Base-by-base conservation (phyloP, 2,888 invertebrate species). In the Periphyllus acericola region DNA sequence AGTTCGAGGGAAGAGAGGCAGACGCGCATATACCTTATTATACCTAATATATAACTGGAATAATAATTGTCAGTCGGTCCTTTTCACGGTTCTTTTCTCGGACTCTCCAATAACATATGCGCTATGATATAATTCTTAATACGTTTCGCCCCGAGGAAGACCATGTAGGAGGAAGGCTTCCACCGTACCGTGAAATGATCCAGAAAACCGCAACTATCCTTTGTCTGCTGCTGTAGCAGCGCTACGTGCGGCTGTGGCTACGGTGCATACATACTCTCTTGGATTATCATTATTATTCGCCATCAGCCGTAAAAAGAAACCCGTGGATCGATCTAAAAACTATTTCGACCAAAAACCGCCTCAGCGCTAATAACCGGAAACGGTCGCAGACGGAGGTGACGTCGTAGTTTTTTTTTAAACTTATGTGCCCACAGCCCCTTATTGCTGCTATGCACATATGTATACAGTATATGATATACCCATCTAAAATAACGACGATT, bases 101-200 rank as follows among this genome's bases (percentile, higher is more conserved):
- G 46, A 14, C 3, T 46, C 46, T 46, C 14, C 14, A 46, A 46
- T 14, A 46, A 46, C 14, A 1, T 25, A 60, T 32, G 29, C 32
- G 14, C 32, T 29, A 75, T 60, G 36, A 25, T 75, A 75, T 40
- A 78, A 74, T 83, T 83, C 14, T 34, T 34, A 60, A 74, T 55
- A 29, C 29, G 74, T 55, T 36, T 72, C 19, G 21, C 32, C 83
- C 55, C 5, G 21, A 72, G n/a, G 72, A 72, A 17, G 52, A n/a
- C n/a, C 1, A 19, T 40, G 11, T 29, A 71, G 21, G 21, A 32
- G 46, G 81, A 32, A n/a, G 19, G 5, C 9, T 11, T 72, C 46
- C 86, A 78, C 25, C 71, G 85, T 71, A 86, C 79, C 87, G 74
- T 81, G 87, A 81, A 87, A 87, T 74, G 87, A 87, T 81, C 40